Conservation (phyloP, 2,888 invertebrate species). For the Pachymerium ferrugineum region DNA sequence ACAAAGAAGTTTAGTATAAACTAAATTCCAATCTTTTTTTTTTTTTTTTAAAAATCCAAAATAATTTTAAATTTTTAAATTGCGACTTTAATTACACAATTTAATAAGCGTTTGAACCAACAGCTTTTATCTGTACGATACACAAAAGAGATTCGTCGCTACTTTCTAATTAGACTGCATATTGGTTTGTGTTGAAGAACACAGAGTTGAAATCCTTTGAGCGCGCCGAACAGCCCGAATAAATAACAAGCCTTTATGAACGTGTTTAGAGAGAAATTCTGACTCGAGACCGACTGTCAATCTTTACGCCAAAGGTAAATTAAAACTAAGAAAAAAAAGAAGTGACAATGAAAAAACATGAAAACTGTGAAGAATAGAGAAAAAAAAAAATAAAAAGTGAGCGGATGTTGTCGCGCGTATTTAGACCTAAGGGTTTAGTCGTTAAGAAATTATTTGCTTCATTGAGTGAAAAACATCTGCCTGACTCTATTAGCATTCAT, state of each 20-base stretch:
- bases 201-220: neutral
- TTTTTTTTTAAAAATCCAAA: too few species aligned
- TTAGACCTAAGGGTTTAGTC: constrained; percentile 22
- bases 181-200: too few species aligned
- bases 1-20: too few species aligned
- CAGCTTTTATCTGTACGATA: too few species aligned
- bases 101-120: too few species aligned
- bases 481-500: constrained; percentile 22
- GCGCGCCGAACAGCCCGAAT: neutral
- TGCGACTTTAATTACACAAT: too few species aligned
- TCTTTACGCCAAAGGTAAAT: neutral
- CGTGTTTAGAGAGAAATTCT: neutral
- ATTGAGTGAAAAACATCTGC: constrained; percentile 27
- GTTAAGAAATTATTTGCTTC: constrained; percentile 27
- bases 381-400: neutral
- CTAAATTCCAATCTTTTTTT: too few species aligned
- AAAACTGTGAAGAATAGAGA: too few species aligned
- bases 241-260: neutral
- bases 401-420: constrained; percentile 1
- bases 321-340: neutral
- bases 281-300: neutral
- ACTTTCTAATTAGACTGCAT: too few species aligned
- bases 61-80: too few species aligned
- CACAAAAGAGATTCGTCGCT: too few species aligned
- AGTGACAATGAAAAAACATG: neutral